Evolutionary conservation across 2,797 vertebrate species (phyloP).

Genomic region (Centroberyx gerrardi): DNA sequence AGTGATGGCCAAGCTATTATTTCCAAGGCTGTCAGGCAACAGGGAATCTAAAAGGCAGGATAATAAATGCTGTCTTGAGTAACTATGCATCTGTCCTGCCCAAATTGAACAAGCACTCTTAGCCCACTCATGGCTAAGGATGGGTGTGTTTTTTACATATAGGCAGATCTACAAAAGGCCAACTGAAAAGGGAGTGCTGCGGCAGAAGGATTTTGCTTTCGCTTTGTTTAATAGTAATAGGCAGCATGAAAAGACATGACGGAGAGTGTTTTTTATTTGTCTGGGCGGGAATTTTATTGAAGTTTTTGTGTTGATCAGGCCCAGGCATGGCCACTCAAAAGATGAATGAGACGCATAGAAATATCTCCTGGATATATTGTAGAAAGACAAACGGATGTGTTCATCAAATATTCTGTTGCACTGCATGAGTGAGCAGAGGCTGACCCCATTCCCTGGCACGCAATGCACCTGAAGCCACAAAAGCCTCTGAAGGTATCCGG

Average conservation of each 20-base stretch:
- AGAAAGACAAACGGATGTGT: slow-evolving; percentile 34
- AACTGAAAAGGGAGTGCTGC: neutral
- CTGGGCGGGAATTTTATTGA: neutral
- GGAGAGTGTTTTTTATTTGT: neutral
- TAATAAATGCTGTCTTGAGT: slow-evolving; percentile 56
- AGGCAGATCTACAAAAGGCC: neutral
- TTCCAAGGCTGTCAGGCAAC: slow-evolving; percentile 61
- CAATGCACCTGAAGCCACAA: slow-evolving; percentile 45
- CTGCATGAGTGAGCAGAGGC: slow-evolving; percentile 18
- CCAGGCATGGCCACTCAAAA: slow-evolving; percentile 34
- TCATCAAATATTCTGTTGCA: slow-evolving; percentile 41
- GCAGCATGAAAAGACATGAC: neutral
- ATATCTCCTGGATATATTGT: slow-evolving; percentile 19
- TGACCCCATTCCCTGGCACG: slow-evolving; percentile 41
- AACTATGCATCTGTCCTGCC: slow-evolving; percentile 31
- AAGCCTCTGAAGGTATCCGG: slow-evolving; percentile 37
- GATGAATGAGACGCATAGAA: slow-evolving; percentile 28
- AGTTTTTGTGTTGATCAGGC: slow-evolving; percentile 35
- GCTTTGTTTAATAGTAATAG: neutral
- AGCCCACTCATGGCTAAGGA: slow-evolving; percentile 38
- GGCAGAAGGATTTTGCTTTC: neutral
- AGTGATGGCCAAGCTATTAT: slow-evolving; percentile 62
- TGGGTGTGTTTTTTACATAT: slow-evolving; percentile 6
- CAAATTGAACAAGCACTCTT: slow-evolving; percentile 9
- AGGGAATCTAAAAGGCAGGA: slow-evolving; percentile 42